Conservation (phyloP, 2,113 vertebrate species). For the Zosterops hypoxanthus region DNA sequence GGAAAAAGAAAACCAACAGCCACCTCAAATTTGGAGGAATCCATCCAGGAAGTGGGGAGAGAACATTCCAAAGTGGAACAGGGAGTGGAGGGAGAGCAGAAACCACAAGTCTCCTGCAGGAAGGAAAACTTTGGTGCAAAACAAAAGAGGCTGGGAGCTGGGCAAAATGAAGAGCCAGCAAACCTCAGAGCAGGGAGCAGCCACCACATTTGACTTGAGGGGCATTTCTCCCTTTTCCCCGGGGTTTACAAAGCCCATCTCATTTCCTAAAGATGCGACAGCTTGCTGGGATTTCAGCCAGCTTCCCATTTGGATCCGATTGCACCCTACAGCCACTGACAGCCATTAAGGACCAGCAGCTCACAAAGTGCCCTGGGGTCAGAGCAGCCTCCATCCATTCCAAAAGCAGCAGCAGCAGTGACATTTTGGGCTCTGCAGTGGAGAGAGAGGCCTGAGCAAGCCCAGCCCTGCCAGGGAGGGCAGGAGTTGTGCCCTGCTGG, state of each 20-base stretch:
- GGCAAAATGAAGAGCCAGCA: background rate
- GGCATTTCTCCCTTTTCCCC: background rate
- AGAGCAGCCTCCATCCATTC: background rate
- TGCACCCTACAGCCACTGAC: background rate
- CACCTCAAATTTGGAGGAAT: background rate
- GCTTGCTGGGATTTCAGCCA: constrained; percentile 21
- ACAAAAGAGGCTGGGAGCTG: background rate
- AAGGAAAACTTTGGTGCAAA: background rate
- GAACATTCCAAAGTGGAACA: background rate
- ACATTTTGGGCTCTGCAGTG: background rate
- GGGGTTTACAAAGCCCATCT: background rate
- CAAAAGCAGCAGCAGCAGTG: background rate
- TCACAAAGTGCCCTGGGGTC: background rate
- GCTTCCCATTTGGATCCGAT: constrained; percentile 34
- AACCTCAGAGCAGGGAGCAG: background rate
- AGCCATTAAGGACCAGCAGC: background rate
- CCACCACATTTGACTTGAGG: no score
- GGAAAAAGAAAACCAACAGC: background rate
- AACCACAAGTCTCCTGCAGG: fast-evolving
- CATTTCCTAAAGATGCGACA: background rate
- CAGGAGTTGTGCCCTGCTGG: background rate
- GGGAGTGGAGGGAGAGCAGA: fast-evolving
- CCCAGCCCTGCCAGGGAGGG: background rate
- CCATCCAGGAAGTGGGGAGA: background rate
- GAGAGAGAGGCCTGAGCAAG: background rate